Base-by-base conservation (phyloP, 2,888 invertebrate genomes). In the Conistra vaccinii region DNA sequence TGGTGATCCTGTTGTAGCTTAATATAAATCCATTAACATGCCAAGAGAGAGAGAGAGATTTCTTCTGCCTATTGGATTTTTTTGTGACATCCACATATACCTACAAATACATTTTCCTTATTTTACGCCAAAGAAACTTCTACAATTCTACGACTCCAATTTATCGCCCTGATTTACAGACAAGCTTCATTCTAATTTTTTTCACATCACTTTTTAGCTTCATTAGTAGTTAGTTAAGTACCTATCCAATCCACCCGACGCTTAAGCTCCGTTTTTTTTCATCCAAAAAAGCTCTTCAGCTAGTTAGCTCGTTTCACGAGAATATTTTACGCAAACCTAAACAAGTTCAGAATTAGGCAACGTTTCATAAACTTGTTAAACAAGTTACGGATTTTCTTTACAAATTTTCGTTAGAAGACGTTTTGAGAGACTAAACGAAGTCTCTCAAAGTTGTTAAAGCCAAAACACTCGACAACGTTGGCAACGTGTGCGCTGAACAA, bases 291-390 rank as follows among this genome's bases (percentile, higher is more conserved):
- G 23, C 7, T 55, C 14, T n/a, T 9, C 39, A 81, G 51, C 69
- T 80, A 76, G 69, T 76, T 62, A 69, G 65, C 26, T 71, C 78
- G 78, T 53, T 55, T 74, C 53, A 45, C 68, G 39, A 61, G 55
- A 69, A 39, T 69, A 76, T 75, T 79, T 69, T 42, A 81, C 51
- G 35, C 69, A 51, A 81, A 80, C 79, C 61, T 70, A 65, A 70
- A 66, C n/a, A 75, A 80, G 75, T 75, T 80, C 20, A 48, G 39
- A 80, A 79, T 77, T 57, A 77, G 69, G 77, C 63, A 42, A 42
- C 75, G 69, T 75, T 79, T 69, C 81, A 69, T 69, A 79, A 79
- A 79, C 65, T 79, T 80, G 75, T 32, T 75, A 75, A 79, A 69
- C 48, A 65, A 80, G 75, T 80, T 79, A 68, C 63, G 67, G 35